These are phyloP conservation scores for Sitta europaea DNA, from an alignment of 2,113 vertebrate species.

Conservation along the genomic window DNA sequence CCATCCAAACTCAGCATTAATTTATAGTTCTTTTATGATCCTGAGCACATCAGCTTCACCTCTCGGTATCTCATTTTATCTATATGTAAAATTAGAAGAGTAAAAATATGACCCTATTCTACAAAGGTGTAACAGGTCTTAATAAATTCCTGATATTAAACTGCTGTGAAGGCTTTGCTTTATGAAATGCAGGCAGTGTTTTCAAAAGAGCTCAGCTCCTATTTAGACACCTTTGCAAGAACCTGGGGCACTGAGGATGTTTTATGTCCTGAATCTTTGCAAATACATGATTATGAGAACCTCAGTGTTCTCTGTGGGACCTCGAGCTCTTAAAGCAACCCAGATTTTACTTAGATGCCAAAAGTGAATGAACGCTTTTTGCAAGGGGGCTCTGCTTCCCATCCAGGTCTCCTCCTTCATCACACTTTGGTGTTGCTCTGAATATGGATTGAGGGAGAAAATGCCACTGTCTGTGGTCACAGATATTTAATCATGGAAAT, in stretches of 20 bases:
- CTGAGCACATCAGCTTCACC: conserved; percentile 18
- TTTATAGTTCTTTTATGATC: conserved; percentile 35
- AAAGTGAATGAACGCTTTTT: not conserved
- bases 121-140: conserved; percentile 28
- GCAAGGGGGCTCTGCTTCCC: not conserved
- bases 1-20: conserved; percentile 36
- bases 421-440: not conserved
- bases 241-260: not conserved
- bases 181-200: conserved; percentile 7
- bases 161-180: not conserved
- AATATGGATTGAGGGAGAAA: not conserved
- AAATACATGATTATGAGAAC: not conserved
- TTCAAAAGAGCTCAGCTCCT: conserved; percentile 30
- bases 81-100: conserved; percentile 46
- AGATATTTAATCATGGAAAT: not conserved
- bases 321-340: not conserved
- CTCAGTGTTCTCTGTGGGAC: not conserved
- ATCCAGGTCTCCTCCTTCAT: not conserved
- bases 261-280: not conserved
- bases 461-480: not conserved
- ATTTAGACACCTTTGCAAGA: conserved; percentile 18
- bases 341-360: not conserved
- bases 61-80: conserved; percentile 52
- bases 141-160: conserved; percentile 51
- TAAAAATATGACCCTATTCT: conserved; percentile 46